Percentiles rank a stretch among this genome's conserved stretches.
Evolutionary conservation across 2,113 vertebrate genomes (phyloP).

Genomic region (Peromyscus polionotus): DNA sequence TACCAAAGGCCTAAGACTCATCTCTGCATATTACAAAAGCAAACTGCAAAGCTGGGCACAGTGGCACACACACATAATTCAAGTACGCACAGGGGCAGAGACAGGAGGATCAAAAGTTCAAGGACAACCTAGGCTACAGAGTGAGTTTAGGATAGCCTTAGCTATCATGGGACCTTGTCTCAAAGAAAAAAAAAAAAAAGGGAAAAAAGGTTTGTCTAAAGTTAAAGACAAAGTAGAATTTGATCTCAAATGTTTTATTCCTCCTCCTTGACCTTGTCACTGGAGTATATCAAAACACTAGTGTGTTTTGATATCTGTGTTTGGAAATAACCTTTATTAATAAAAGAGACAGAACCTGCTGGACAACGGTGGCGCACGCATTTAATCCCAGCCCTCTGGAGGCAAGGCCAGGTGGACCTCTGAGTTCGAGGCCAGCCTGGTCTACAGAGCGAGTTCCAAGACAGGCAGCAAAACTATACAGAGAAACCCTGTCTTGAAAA

Average conservation of each 20-base stretch:
- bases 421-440: no score
- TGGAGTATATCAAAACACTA: neutral
- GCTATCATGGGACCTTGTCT: neutral
- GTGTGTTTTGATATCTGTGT: neutral
- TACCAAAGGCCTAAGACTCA: neutral
- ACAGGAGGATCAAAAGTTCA: neutral
- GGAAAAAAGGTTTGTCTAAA: no score
- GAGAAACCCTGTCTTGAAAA: no score
- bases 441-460: no score
- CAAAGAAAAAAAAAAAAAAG: neutral
- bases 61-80: neutral
- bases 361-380: no score
- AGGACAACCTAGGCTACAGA: neutral
- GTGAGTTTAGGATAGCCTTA: neutral
- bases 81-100: neutral
- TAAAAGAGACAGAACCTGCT: neutral
- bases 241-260: neutral
- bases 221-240: neutral
- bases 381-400: no score
- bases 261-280: neutral
- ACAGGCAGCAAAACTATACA: no score
- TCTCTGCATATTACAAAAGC: neutral
- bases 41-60: neutral
- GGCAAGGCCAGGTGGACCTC: no score
- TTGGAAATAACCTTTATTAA: neutral